phyloP scores from a whole-genome alignment of 2,113 vertebrate species.

The Poicephalus gulielmi region DNA sequence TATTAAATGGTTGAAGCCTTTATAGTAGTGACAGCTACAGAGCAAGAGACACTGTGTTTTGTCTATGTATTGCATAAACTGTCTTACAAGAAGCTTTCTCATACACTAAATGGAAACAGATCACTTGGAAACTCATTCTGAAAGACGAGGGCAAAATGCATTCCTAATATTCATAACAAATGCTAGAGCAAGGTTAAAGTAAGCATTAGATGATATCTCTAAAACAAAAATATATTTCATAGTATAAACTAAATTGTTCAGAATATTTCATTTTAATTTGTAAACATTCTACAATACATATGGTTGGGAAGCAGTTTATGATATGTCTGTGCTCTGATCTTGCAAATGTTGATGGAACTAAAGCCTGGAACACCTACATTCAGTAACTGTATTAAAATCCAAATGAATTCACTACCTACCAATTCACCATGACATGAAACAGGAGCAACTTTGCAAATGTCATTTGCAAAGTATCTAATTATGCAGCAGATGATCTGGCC shows the following conservation, averaged over 20 bases:
- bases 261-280: not conserved
- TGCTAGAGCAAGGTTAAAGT: not conserved
- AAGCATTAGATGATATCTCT: not conserved
- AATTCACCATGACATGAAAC: not conserved
- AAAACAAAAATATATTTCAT: not conserved
- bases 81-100: not conserved
- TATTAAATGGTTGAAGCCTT: not conserved
- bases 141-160: not conserved
- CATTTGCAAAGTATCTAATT: not conserved
- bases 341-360: not conserved
- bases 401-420: not conserved
- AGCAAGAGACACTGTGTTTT: not conserved
- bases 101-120: not conserved
- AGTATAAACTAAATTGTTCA: not conserved
- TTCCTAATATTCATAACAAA: not conserved
- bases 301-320: not conserved
- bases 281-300: not conserved
- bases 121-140: not conserved
- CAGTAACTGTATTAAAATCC: not conserved
- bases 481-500: not conserved
- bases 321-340: not conserved
- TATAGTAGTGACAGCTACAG: not conserved
- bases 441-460: not conserved
- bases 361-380: not conserved
- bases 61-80: not conserved